A percentile compares a stretch with the other conserved stretches of the same genome.
phyloP scores from a whole-genome alignment of 1,140 invertebrate genomes.

The Drosophila kepulauana region DNA sequence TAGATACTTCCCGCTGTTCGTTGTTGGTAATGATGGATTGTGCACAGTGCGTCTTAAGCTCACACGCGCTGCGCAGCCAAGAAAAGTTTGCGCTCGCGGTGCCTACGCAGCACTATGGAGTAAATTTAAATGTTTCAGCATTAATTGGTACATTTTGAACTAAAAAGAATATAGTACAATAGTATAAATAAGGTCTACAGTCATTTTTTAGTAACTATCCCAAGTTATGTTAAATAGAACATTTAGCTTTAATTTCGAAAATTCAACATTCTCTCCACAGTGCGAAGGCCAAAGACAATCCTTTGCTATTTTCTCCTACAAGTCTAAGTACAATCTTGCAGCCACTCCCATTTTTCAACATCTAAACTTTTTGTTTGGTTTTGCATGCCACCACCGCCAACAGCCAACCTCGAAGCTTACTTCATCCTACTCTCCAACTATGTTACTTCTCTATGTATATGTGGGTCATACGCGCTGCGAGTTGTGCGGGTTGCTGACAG shows the following conservation, averaged over 20 bases:
- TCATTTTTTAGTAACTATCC: too few species aligned
- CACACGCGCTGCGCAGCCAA: slow-evolving; percentile 58
- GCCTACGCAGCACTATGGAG: slow-evolving; percentile 42
- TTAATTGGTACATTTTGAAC: too few species aligned
- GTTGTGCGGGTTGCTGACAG: slow-evolving; percentile 50
- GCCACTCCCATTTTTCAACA: slow-evolving; percentile 56
- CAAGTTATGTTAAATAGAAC: too few species aligned
- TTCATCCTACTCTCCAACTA: background rate
- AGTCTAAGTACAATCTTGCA: slow-evolving; percentile 22
- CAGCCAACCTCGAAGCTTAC: background rate
- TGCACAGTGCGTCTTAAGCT: slow-evolving; percentile 69
- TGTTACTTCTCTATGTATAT: slow-evolving; percentile 28
- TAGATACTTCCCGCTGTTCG: slow-evolving; percentile 18
- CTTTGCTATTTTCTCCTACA: slow-evolving; percentile 22
- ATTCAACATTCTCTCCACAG: too few species aligned
- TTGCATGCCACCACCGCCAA: slow-evolving; percentile 52
- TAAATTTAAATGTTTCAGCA: too few species aligned
- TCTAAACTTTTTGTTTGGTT: slow-evolving; percentile 75
- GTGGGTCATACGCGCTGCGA: slow-evolving; percentile 44
- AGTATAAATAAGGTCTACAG: too few species aligned
- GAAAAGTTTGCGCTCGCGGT: slow-evolving; percentile 63
- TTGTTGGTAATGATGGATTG: slow-evolving; percentile 75
- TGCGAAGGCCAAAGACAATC: slow-evolving; percentile 41
- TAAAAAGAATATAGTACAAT: too few species aligned
- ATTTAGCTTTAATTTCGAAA: too few species aligned